phyloP scores from a whole-genome alignment of 2,888 invertebrate species.

The Teleiodes luculella region DNA sequence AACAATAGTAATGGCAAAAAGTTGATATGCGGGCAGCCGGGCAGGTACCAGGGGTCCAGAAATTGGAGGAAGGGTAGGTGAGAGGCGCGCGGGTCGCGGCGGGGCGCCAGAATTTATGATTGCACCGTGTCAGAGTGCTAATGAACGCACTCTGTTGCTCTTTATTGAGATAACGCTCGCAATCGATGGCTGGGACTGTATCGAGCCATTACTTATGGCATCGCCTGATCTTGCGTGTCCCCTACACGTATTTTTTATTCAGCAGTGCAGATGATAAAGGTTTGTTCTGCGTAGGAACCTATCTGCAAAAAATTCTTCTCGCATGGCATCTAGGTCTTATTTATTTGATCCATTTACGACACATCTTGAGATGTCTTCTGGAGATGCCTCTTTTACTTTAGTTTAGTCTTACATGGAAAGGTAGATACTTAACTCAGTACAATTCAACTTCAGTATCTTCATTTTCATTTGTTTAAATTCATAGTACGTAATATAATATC shows the following conservation, averaged over 20 bases:
- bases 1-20: constrained; percentile 76
- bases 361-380: too few relatives aligned
- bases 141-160: constrained; percentile 76
- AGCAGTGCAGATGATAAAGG: constrained; percentile 3
- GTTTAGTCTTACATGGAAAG: too few relatives aligned
- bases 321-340: too few relatives aligned
- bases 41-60: constrained; percentile 47
- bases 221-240: constrained; percentile 66
- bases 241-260: constrained; percentile 56
- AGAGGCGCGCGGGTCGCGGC: constrained; percentile 66
- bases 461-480: not conserved
- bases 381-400: too few relatives aligned
- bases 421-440: too few relatives aligned
- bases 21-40: constrained; percentile 62
- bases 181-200: constrained; percentile 56
- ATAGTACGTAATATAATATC: not conserved
- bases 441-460: not conserved
- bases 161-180: constrained; percentile 76
- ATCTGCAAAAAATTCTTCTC: not conserved
- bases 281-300: not conserved
- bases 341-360: too few relatives aligned
- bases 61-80: constrained; percentile 41
- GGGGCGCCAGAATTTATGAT: constrained; percentile 77
- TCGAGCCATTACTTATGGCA: constrained; percentile 67
- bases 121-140: constrained; percentile 75